Evolutionary conservation across 2,797 vertebrate genomes (phyloP).

Genomic region (Cetoscarus ocellatus): DNA sequence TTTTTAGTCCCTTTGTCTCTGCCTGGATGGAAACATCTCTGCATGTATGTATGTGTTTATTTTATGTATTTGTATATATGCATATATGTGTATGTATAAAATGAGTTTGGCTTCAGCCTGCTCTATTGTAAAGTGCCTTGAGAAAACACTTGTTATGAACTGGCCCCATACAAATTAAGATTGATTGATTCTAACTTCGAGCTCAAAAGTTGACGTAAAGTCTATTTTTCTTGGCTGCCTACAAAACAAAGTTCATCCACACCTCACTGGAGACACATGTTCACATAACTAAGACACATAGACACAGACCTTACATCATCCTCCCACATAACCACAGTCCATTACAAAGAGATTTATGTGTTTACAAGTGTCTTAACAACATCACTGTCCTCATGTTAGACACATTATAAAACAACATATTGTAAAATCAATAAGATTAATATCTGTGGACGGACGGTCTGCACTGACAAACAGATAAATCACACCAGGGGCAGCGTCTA

Average conservation of each 20-base stretch:
- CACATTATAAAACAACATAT: constrained; percentile 59
- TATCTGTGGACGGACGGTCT: constrained; percentile 41
- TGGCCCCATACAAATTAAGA: too few species aligned
- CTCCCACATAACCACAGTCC: constrained; percentile 14
- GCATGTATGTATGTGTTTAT: too few species aligned
- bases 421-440: constrained; percentile 64
- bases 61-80: too few species aligned
- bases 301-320: constrained; percentile 39
- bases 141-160: too few species aligned
- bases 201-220: neutral
- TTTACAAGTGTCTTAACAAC: constrained; percentile 39
- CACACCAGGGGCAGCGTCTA: constrained; percentile 44
- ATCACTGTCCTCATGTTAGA: constrained; percentile 24
- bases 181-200: too few species aligned
- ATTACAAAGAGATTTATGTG: constrained; percentile 55
- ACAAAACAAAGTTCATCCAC: neutral
- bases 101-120: too few species aligned
- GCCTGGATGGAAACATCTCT: too few species aligned
- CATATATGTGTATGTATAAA: too few species aligned
- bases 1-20: too few species aligned
- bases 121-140: too few species aligned
- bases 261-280: neutral
- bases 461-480: constrained; percentile 60
- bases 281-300: constrained; percentile 7
- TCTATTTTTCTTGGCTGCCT: neutral